phyloP scores from a whole-genome alignment of 2,797 vertebrate genomes.

The Labeo calbasu region DNA sequence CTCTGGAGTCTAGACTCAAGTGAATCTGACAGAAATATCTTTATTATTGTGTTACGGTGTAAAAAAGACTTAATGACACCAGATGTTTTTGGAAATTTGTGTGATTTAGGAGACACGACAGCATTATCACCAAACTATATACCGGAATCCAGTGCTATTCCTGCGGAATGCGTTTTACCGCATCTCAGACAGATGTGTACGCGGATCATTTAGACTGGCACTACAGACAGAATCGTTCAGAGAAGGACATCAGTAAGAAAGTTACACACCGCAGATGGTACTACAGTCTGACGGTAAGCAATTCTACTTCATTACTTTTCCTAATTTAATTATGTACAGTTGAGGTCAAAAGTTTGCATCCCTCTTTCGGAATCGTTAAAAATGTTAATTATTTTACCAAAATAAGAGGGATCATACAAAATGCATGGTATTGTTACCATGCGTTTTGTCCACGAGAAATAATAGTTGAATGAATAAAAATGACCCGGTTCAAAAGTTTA shows the following conservation, averaged over 20 bases:
- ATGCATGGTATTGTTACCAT: too few relatives aligned
- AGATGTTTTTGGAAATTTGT: not conserved
- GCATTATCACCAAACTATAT: constrained; percentile 91
- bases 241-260: constrained; percentile 95
- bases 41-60: not conserved
- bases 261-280: constrained; percentile 97
- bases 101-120: constrained; percentile 85
- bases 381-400: too few relatives aligned
- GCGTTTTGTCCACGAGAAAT: too few relatives aligned
- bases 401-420: too few relatives aligned
- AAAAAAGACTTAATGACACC: not conserved
- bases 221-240: constrained; percentile 95
- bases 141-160: constrained; percentile 98
- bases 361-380: too few relatives aligned
- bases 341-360: too few relatives aligned
- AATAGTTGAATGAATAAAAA: too few relatives aligned
- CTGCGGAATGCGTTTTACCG: constrained; percentile 96
- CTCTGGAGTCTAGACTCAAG: not conserved
- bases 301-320: not conserved
- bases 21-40: not conserved
- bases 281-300: constrained; percentile 89
- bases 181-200: constrained; percentile 94
- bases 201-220: constrained; percentile 99
- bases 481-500: too few relatives aligned
- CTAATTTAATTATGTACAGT: too few relatives aligned